Percentiles rank a stretch among this genome's conserved stretches.
phyloP scores from a whole-genome alignment of 2,888 invertebrate species.

The Portevinia maculata region DNA sequence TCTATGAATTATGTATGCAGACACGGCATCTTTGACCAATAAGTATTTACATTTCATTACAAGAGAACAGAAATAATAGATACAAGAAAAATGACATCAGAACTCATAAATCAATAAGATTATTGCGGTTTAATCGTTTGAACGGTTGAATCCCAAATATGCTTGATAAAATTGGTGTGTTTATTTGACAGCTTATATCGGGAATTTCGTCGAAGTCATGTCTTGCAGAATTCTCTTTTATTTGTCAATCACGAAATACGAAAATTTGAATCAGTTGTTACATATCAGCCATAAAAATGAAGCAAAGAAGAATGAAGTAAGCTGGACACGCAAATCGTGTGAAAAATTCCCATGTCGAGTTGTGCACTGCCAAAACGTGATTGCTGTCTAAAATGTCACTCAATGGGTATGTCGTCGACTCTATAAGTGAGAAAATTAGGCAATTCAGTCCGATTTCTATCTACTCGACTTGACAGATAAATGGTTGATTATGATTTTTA shows the following conservation, averaged over 20 bases:
- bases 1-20: too few species aligned
- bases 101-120: too few species aligned
- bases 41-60: too few species aligned
- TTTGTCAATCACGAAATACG: not conserved
- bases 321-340: slow-evolving; percentile 41
- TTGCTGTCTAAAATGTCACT: slow-evolving; percentile 39
- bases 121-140: too few species aligned
- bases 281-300: slow-evolving; percentile 10
- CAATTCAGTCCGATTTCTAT: slow-evolving; percentile 40
- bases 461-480: slow-evolving; percentile 5
- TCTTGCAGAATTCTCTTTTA: not conserved
- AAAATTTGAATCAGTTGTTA: slow-evolving; percentile 14
- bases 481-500: slow-evolving; percentile 27
- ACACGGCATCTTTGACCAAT: too few species aligned
- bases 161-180: slow-evolving; percentile 11
- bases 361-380: slow-evolving; percentile 37
- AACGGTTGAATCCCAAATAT: too few species aligned
- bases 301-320: slow-evolving; percentile 4
- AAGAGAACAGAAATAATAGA: too few species aligned
- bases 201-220: not conserved
- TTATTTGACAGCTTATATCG: slow-evolving; percentile 16
- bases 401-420: slow-evolving; percentile 15
- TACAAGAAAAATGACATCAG: too few species aligned
- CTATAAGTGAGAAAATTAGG: slow-evolving; percentile 19
- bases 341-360: slow-evolving; percentile 20